These are phyloP conservation scores for Venusia cambrica DNA, from an alignment of 2,888 invertebrate genomes.

Conservation along the genomic window DNA sequence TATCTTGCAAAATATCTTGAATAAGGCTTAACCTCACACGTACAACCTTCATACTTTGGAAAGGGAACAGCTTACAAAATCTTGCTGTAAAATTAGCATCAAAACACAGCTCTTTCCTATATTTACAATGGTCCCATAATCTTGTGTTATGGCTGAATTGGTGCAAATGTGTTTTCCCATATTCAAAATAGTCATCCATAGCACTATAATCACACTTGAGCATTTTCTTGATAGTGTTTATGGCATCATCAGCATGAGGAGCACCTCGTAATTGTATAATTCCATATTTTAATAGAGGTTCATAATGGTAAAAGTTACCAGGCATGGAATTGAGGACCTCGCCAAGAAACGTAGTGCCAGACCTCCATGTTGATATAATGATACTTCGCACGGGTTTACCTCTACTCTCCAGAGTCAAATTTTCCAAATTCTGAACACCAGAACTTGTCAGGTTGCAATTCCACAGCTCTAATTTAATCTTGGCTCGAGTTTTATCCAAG, in stretches of 20 bases:
- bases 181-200: constrained; percentile 88
- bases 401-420: constrained; percentile 85
- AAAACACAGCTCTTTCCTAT: constrained; percentile 72
- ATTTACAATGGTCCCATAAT: constrained; percentile 90
- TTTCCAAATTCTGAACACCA: constrained; percentile 79
- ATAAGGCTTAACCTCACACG: constrained; percentile 87
- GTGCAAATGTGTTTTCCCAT: constrained; percentile 88
- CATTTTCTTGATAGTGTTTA: constrained; percentile 85
- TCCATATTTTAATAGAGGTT: constrained; percentile 91
- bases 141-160: constrained; percentile 92
- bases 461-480: constrained; percentile 62
- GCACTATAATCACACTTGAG: constrained; percentile 88
- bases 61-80: constrained; percentile 91
- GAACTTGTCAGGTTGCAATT: constrained; percentile 61
- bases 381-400: constrained; percentile 88
- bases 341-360: constrained; percentile 94
- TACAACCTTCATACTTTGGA: constrained; percentile 94
- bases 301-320: constrained; percentile 94
- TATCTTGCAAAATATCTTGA: constrained; percentile 85
- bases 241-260: constrained; percentile 84
- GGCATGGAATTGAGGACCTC: constrained; percentile 92
- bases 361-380: constrained; percentile 94
- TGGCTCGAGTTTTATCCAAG: constrained; percentile 57
- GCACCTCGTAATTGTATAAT: constrained; percentile 90
- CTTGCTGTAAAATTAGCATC: constrained; percentile 85